Conservation (phyloP, 2,888 invertebrate genomes). For the Eumacrocentrus americanus region DNA sequence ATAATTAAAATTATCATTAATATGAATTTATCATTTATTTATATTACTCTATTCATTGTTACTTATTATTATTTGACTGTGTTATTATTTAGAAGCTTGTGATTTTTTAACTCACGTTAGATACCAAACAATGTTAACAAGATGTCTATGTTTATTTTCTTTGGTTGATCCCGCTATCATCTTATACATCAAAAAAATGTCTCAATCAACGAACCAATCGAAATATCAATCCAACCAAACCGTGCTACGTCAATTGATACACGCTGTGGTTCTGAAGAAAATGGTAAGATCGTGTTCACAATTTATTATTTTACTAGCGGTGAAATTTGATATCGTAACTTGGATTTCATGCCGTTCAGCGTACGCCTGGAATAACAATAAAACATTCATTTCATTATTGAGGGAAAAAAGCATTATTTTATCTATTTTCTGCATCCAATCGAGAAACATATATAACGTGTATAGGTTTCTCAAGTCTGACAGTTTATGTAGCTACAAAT, state of each 20-base stretch:
- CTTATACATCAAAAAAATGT: conserved; percentile 39
- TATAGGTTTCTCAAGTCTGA: background rate
- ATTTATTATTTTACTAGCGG: conserved; percentile 34
- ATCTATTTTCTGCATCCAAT: background rate
- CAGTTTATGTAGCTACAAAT: conserved; percentile 9
- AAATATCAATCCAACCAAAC: conserved; percentile 47
- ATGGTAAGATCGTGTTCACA: conserved; percentile 50
- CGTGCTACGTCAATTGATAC: conserved; percentile 47
- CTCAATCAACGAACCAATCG: conserved; percentile 37
- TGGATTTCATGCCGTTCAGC: background rate
- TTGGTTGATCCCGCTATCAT: conserved; percentile 53
- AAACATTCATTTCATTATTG: background rate
- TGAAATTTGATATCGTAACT: background rate
- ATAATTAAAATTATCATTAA: no score
- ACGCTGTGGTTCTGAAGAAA: conserved; percentile 53
- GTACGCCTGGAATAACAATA: background rate
- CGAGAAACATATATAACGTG: background rate
- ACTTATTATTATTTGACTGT: no score
- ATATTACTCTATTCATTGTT: no score
- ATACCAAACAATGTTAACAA: no score
- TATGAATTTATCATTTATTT: no score
- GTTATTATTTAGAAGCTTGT: no score
- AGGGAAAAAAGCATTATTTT: background rate
- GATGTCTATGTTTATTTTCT: conserved; percentile 35
- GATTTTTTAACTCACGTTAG: no score